These are phyloP conservation scores for Ploceus nigricollis DNA, from an alignment of 2,113 vertebrate genomes.

Conservation along the genomic window DNA sequence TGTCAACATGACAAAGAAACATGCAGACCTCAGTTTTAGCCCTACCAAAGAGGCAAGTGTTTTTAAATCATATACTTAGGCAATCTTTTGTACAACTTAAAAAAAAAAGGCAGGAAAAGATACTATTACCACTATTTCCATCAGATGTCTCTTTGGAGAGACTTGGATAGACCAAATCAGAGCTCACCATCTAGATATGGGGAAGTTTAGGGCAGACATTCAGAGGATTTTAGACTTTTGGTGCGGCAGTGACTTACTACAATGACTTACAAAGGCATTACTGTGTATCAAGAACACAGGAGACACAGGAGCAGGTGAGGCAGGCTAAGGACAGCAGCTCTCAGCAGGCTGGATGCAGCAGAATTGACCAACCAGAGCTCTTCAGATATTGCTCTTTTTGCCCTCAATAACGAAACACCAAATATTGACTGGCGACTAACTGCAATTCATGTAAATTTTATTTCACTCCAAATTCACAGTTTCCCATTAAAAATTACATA, in stretches of 20 bases:
- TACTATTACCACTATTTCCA: neutral
- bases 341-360: neutral
- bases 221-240: neutral
- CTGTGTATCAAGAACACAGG: neutral
- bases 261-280: neutral
- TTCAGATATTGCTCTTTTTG: neutral
- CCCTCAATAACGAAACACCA: neutral
- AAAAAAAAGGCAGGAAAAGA: neutral
- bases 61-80: neutral
- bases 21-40: neutral
- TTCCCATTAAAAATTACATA: neutral
- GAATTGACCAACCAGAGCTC: neutral
- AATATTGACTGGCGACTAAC: neutral
- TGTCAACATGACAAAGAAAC: neutral
- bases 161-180: neutral
- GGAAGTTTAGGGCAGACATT: neutral
- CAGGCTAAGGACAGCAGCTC: neutral
- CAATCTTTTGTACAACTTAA: neutral
- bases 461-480: neutral
- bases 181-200: neutral
- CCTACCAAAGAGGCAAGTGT: neutral
- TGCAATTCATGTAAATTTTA: neutral
- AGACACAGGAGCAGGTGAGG: neutral
- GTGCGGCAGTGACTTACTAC: neutral
- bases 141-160: neutral